phyloP scores from a whole-genome alignment of 2,797 vertebrate species.

The Sarcoramphus papa region DNA sequence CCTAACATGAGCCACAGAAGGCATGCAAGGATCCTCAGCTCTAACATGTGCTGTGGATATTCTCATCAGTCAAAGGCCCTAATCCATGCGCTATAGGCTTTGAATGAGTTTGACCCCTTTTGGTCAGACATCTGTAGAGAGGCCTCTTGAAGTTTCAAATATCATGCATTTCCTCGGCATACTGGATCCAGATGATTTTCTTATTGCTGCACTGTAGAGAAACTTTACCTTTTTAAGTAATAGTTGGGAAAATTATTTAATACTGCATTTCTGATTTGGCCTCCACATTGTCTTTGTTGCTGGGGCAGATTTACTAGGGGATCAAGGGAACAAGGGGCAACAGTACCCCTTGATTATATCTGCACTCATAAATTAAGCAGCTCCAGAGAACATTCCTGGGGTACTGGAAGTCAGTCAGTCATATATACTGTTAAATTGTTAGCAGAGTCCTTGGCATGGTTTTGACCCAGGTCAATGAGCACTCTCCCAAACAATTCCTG shows the following conservation, averaged over 20 bases:
- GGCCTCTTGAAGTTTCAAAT: constrained; percentile 65
- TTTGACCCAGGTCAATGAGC: neutral
- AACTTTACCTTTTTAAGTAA: constrained; percentile 59
- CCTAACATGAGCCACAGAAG: neutral
- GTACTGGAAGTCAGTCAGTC: constrained; percentile 36
- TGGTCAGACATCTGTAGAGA: constrained; percentile 69
- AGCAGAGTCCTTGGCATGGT: constrained; percentile 10
- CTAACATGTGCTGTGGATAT: constrained; percentile 19
- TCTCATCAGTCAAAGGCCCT: constrained; percentile 33
- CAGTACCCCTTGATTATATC: neutral
- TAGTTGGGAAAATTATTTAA: constrained; percentile 67
- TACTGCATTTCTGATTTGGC: constrained; percentile 66
- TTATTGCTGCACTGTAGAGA: constrained; percentile 53
- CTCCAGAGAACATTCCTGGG: constrained; percentile 19
- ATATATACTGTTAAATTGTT: constrained; percentile 41
- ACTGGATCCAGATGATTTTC: constrained; percentile 71
- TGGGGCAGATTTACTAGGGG: constrained; percentile 51
- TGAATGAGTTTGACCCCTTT: constrained; percentile 49
- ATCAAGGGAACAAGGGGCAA: constrained; percentile 39
- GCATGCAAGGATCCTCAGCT: neutral
- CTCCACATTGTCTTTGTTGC: constrained; percentile 21
- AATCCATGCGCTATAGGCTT: neutral
- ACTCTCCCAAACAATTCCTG: neutral
- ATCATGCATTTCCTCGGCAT: constrained; percentile 64
- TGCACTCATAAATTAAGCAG: constrained; percentile 34